Evolutionary conservation across 2,888 invertebrate genomes (phyloP).

Genomic region (Mantis religiosa): DNA sequence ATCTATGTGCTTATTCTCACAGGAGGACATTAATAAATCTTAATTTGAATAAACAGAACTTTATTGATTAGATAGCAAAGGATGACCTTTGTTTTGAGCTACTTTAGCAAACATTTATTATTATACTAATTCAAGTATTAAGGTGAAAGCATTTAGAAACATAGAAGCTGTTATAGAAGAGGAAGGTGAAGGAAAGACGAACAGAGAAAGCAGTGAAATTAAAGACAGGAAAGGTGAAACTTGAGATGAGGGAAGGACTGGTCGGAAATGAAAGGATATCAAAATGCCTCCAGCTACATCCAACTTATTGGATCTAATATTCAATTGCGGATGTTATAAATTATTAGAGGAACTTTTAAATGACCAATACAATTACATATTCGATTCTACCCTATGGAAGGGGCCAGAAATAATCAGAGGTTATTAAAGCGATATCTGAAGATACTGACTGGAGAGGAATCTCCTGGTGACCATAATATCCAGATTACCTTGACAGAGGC

Average conservation of each 20-base stretch:
- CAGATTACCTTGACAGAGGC: background rate
- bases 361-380: too few relatives aligned
- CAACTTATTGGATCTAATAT: background rate
- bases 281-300: background rate
- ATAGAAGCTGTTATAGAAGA: background rate
- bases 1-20: too few relatives aligned
- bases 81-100: background rate
- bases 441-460: background rate
- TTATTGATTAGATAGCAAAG: too few relatives aligned
- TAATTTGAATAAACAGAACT: too few relatives aligned
- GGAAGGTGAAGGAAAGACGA: background rate
- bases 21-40: too few relatives aligned
- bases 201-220: background rate
- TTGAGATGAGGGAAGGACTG: background rate
- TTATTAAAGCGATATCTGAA: background rate
- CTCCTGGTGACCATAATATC: background rate
- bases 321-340: background rate
- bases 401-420: too few relatives aligned
- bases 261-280: background rate
- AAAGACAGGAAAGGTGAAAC: background rate
- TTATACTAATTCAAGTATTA: background rate
- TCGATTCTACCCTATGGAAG: too few relatives aligned
- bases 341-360: too few relatives aligned
- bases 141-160: background rate
- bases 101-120: background rate